Base-by-base conservation (phyloP, 1,140 invertebrate genomes). In the Hestina assimilis region DNA sequence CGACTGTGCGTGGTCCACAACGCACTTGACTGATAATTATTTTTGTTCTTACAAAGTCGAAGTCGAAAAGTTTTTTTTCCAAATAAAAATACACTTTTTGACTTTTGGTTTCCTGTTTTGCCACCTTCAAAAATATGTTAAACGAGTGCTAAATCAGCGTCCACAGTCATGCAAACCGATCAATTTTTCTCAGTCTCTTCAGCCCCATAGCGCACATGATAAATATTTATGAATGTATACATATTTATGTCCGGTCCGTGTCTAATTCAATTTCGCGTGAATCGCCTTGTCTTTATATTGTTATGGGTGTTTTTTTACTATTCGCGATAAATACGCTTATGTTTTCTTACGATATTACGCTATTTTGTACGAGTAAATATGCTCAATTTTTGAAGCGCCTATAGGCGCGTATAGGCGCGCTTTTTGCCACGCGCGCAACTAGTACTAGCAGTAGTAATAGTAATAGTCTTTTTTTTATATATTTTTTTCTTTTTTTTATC, bases 211-310 rank as follows among this genome's bases (percentile, higher is more conserved):
- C 28, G 21, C 52, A 40, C 55, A 53, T 40, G 48, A 65, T 68
- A 63, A 68, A 72, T 72, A 72, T 72, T 72, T 63, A 72, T 66
- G 40, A 53, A 46, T 17, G 20, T 45, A 21, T 68, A 71, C 59
- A 72, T 68, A 72, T 72, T 65, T 72, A 72, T 72, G 62, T 21
- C 17, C 26, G 41, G 53, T 60, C 15, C 15, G n/a, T 59, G 51
- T 55, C 48, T 72, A 68, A 72, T 72, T 72, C 59, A 66, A 72
- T 72, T 71, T 55, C 26, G 15, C 31, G 24, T 26, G 19, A 11
- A 21, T 42, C 50, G 38, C 52, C 51, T 48, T 33, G 23, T 21
- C n/a, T 28, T 59, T 12, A 35, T 40, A 20, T 21, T 38, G 9
- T 38, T 35, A 17, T 38, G 41, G 38, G 12, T n/a, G 12, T 54